phyloP scores from a whole-genome alignment of 1,140 invertebrate genomes.

The Probaryconus sp. region DNA sequence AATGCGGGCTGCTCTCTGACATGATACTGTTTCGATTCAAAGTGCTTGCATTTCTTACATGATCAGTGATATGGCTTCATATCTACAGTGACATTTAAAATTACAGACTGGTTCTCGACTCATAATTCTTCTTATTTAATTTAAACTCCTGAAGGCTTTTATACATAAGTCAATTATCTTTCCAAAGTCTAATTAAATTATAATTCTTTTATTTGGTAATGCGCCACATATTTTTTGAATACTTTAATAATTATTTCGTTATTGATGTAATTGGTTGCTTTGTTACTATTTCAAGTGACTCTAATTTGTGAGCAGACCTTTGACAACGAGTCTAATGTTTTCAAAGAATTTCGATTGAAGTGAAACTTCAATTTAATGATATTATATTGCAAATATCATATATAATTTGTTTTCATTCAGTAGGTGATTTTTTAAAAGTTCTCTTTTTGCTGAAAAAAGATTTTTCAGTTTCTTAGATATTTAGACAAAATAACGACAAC shows the following conservation, averaged over 20 bases:
- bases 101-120: constrained; percentile 42
- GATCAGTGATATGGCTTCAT: constrained; percentile 44
- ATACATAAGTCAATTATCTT: constrained; percentile 54
- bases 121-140: constrained; percentile 58
- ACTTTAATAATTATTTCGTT: neutral
- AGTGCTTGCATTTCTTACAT: constrained; percentile 46
- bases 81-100: constrained; percentile 47
- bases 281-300: neutral
- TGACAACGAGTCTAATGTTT: too few relatives aligned
- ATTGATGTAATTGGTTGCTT: neutral
- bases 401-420: too few relatives aligned
- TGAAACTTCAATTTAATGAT: too few relatives aligned
- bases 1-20: constrained; percentile 6
- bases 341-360: too few relatives aligned
- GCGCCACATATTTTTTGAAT: neutral
- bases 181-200: constrained; percentile 46
- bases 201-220: constrained; percentile 36
- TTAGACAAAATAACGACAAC: too few relatives aligned
- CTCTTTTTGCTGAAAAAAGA: too few relatives aligned
- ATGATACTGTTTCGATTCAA: constrained; percentile 13
- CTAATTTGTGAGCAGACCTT: too few relatives aligned
- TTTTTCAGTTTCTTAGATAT: too few relatives aligned
- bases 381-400: too few relatives aligned
- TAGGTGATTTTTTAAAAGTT: too few relatives aligned
- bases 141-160: constrained; percentile 51